These are phyloP conservation scores for Ptilodon capucinus DNA, from an alignment of 2,888 invertebrate genomes.

Conservation along the genomic window DNA sequence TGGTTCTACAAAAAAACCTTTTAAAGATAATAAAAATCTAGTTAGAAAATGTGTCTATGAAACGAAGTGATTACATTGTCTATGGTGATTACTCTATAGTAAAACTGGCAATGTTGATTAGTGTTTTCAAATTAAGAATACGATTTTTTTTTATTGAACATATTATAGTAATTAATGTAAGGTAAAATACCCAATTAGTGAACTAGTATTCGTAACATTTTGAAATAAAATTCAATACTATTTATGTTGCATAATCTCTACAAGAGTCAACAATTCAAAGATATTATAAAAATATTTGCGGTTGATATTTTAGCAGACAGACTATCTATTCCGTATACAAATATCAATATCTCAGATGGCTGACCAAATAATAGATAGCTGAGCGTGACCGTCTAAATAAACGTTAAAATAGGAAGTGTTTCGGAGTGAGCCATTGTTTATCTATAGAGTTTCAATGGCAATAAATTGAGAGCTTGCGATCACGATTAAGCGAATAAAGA, in stretches of 20 bases:
- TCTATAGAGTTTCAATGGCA: slow-evolving; percentile 24
- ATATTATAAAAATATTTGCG: not conserved
- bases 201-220: not conserved
- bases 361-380: slow-evolving; percentile 3
- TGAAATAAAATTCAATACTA: not conserved
- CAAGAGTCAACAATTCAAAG: not conserved
- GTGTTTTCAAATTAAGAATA: not conserved
- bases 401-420: not conserved
- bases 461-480: not conserved
- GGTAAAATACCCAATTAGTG: not conserved
- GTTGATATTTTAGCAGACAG: not conserved
- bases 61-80: too few relatives aligned
- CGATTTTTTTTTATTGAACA: too few relatives aligned
- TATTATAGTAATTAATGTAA: not conserved
- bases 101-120: not conserved
- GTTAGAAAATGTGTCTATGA: too few relatives aligned
- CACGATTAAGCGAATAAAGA: not conserved
- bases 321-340: not conserved
- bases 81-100: too few relatives aligned
- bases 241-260: too few relatives aligned
- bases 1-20: too few relatives aligned
- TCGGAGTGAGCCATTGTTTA: slow-evolving; percentile 12
- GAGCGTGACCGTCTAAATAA: slow-evolving; percentile 16
- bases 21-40: too few relatives aligned
- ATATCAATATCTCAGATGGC: not conserved